These are phyloP conservation scores for Drosophila nr. fundita DNA, from an alignment of 2,888 invertebrate species.

Conservation along the genomic window DNA sequence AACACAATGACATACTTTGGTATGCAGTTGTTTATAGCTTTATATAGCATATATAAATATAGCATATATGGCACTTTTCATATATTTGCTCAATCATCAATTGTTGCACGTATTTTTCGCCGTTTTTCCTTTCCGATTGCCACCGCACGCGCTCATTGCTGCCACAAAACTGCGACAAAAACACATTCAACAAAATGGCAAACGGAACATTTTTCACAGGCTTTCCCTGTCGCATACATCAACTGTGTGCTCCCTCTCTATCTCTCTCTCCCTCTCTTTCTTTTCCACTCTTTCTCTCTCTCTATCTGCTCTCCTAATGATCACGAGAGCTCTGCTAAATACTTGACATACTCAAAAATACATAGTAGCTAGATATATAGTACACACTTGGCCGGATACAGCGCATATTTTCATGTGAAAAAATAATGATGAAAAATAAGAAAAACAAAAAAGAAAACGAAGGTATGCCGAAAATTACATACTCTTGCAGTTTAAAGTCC, in stretches of 20 bases:
- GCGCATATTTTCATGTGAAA: conserved; percentile 69
- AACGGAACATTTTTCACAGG: conserved; percentile 55
- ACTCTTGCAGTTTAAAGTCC: not conserved
- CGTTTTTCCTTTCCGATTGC: conserved; percentile 62
- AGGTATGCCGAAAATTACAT: not conserved
- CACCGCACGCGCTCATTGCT: conserved; percentile 79
- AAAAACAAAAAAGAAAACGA: not conserved
- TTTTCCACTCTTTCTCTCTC: conserved; percentile 1
- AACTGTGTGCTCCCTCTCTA: conserved; percentile 14
- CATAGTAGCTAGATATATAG: conserved; percentile 27
- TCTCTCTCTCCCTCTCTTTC: conserved; percentile 10
- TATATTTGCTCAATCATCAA: conserved; percentile 57
- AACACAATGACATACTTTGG: conserved; percentile 24
- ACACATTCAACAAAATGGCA: conserved; percentile 52
- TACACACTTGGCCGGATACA: conserved; percentile 60
- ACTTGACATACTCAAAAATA: conserved; percentile 44
- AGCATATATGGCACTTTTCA: conserved; percentile 24
- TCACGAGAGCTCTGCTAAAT: conserved; percentile 42
- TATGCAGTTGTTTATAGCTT: conserved; percentile 15
- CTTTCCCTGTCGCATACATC: conserved; percentile 28
- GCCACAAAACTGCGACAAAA: conserved; percentile 65
- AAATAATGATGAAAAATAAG: conserved; percentile 6
- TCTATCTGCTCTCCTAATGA: conserved; percentile 42
- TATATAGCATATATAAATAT: conserved; percentile 20
- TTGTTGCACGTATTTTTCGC: conserved; percentile 66